Conservation (phyloP, 1,140 invertebrate genomes). For the Cydia strobilella region DNA sequence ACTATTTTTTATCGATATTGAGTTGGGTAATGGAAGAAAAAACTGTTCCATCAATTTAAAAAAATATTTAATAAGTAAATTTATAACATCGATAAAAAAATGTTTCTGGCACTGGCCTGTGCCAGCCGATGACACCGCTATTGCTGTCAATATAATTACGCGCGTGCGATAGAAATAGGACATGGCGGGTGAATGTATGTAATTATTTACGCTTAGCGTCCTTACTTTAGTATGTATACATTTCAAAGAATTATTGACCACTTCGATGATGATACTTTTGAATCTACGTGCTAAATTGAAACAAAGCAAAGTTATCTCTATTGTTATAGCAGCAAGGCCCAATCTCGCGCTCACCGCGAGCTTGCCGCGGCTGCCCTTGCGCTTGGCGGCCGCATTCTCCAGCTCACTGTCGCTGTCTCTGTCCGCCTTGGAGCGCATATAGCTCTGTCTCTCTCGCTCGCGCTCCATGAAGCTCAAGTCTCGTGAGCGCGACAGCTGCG, state of each 20-base stretch:
- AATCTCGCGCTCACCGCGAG: slow-evolving; percentile 72
- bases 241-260: not conserved
- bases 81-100: no score
- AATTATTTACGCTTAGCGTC: no score
- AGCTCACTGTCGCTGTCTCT: slow-evolving; percentile 81
- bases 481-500: slow-evolving; percentile 70
- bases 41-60: no score
- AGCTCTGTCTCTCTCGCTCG: slow-evolving; percentile 73
- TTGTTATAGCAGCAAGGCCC: slow-evolving; percentile 42
- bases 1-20: no score
- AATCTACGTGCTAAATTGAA: not conserved
- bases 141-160: no score
- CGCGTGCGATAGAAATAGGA: no score
- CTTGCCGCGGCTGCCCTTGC: slow-evolving; percentile 78
- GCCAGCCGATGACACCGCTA: no score
- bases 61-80: no score
- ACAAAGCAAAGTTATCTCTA: slow-evolving; percentile 38
- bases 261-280: not conserved
- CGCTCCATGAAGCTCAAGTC: slow-evolving; percentile 74
- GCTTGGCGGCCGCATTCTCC: slow-evolving; percentile 80
- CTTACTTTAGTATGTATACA: not conserved
- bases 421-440: slow-evolving; percentile 75
- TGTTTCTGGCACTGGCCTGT: no score
- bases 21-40: no score
- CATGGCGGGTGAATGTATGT: no score